Evolutionary conservation across 2,113 vertebrate genomes (phyloP), one percentile per base, ranked within the genome.

Genomic region (Grammomys surdaster): DNA sequence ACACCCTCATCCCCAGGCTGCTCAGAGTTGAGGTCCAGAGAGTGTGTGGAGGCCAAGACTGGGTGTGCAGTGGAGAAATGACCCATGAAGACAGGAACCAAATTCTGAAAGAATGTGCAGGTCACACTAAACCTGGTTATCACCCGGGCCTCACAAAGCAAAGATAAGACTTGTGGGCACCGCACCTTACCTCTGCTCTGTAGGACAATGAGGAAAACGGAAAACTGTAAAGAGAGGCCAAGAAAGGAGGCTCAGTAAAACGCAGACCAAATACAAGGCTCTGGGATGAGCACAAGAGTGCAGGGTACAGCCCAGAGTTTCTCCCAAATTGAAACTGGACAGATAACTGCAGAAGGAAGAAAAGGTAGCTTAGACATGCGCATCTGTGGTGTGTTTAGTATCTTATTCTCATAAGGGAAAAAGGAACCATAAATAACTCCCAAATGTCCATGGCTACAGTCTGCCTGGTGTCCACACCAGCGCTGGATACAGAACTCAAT

Each of bases 391-490:
- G 12, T 40, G 33, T 60, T 33, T 90, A 56, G 3, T 14, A 16
- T 86, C 80, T 81, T 65, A 67, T 36, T 75, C 70, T 80, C 65
- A 7, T 36, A 75, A 76, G 73, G n/a, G 48, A 12, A 88, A 90
- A 93, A 76, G 12, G 8, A 51, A 51, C 40, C 43, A 97, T 94
- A 97, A 96, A 82, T 24, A 58, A 93, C 60, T 82, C 54, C 70
- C 11, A 51, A 75, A 14, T 78, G 1, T 89, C 88, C 88, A 13
- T 58, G 19, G 43, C 75, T 46, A 80, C 75, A 69, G 3, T 90
- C 26, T 2, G 51, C n/a, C 73, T 86, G 43, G 17, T 22, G n/a
- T 72, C 22, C 80, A 75, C 17, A 70, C 93, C 65, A 17, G n/a
- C 4, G 11, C 22, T 63, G n/a, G 17, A 89, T n/a, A 36, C 31